Evolutionary conservation across 35 echinoderm and acorn worm genomes (phyloP).

Genomic region (Ptychodera flava): DNA sequence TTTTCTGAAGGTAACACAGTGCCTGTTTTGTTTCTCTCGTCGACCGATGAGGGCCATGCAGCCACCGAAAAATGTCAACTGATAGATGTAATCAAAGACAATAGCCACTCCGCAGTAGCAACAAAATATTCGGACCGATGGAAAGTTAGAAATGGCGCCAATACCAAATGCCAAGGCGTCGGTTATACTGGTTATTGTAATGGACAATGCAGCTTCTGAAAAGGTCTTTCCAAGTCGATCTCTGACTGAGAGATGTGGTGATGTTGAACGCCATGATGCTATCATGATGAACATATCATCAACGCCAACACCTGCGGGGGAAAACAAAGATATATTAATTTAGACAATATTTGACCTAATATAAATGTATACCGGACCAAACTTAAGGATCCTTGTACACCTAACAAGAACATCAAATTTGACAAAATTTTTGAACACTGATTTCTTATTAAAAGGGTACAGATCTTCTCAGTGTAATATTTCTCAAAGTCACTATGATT

Average conservation of each 20-base stretch:
- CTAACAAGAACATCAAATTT: no score
- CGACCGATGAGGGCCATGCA: not conserved
- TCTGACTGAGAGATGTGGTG: not conserved
- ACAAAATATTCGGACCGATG: not conserved
- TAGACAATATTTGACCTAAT: no score
- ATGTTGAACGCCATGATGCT: slow-evolving; percentile 47
- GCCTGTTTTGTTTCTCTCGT: not conserved
- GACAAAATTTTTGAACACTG: no score
- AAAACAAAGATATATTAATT: slow-evolving; percentile 1
- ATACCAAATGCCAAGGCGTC: not conserved
- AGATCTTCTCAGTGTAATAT: no score
- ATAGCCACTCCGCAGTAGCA: not conserved
- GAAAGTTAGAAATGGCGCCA: not conserved
- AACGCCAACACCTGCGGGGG: slow-evolving; percentile 62
- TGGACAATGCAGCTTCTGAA: not conserved
- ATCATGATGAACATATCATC: slow-evolving; percentile 84
- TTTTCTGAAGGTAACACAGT: not conserved
- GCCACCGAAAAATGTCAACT: not conserved
- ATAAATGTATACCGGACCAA: no score
- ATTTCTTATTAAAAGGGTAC: no score
- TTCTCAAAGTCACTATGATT: no score
- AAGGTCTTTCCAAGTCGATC: not conserved
- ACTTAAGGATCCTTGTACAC: no score
- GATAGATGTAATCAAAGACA: not conserved
- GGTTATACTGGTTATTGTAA: not conserved